Conservation (phyloP, 2,888 invertebrate species). For the Ormyrus pomaceus region DNA sequence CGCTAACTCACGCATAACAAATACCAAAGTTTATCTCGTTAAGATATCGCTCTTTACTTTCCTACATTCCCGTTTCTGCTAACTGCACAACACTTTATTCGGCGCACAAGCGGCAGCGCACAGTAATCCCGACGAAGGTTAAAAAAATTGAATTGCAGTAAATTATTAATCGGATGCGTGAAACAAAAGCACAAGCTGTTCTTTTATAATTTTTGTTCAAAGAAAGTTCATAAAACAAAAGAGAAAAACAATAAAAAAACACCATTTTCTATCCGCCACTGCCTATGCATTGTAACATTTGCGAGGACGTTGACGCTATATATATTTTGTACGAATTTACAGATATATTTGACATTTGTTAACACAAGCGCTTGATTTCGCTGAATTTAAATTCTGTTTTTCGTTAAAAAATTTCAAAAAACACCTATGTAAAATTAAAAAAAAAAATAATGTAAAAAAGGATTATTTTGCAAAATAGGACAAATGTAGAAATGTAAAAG, state of each 20-base stretch:
- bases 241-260: conserved; percentile 50
- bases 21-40: conserved; percentile 75
- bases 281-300: conserved; percentile 65
- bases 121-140: conserved; percentile 23
- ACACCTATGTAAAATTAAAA: conserved; percentile 5
- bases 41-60: conserved; percentile 65
- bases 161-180: conserved; percentile 44
- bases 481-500: conserved; percentile 6
- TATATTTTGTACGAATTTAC: conserved; percentile 56
- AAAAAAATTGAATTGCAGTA: conserved; percentile 50
- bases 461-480: conserved; percentile 4
- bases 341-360: conserved; percentile 51
- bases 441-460: not conserved
- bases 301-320: conserved; percentile 45
- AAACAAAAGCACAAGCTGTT: conserved; percentile 42
- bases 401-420: conserved; percentile 20
- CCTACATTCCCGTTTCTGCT: conserved; percentile 61
- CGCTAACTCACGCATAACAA: conserved; percentile 69
- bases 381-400: conserved; percentile 38
- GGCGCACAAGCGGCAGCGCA: conserved; percentile 47
- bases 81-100: conserved; percentile 49
- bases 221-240: conserved; percentile 27
- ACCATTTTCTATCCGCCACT: conserved; percentile 65
- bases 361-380: conserved; percentile 26
- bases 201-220: conserved; percentile 49